phyloP scores from a whole-genome alignment of 2,113 vertebrate genomes.

The Dryoscopus gambensis region DNA sequence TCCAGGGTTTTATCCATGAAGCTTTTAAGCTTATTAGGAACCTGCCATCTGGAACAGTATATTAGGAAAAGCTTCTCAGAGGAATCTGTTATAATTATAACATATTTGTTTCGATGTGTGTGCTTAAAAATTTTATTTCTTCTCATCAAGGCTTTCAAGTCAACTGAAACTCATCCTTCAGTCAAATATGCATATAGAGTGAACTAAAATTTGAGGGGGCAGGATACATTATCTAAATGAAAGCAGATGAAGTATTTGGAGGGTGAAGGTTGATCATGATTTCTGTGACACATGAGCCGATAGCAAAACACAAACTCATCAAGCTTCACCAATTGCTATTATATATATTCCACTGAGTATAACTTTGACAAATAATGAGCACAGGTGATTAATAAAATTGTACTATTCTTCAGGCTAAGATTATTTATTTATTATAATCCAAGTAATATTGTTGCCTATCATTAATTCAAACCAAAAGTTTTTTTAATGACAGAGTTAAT shows the following conservation, averaged over 20 bases:
- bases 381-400: background rate
- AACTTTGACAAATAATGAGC: background rate
- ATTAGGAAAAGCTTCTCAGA: conserved; percentile 26
- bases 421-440: background rate
- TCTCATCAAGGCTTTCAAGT: background rate
- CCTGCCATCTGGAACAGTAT: conserved; percentile 21
- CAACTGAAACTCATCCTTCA: background rate
- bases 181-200: background rate
- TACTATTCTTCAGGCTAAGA: background rate
- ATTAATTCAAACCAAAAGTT: background rate
- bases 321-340: background rate
- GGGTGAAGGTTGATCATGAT: background rate
- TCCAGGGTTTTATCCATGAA: conserved; percentile 17
- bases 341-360: background rate
- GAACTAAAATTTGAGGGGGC: background rate
- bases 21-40: conserved; percentile 46
- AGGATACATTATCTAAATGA: background rate
- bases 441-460: background rate
- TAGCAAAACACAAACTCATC: background rate
- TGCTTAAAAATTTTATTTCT: background rate
- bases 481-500: background rate
- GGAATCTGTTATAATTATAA: background rate
- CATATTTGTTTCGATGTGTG: background rate
- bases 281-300: background rate
- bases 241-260: background rate